These are phyloP conservation scores for Ormia ochracea DNA, from an alignment of 2,888 invertebrate genomes.

Conservation along the genomic window DNA sequence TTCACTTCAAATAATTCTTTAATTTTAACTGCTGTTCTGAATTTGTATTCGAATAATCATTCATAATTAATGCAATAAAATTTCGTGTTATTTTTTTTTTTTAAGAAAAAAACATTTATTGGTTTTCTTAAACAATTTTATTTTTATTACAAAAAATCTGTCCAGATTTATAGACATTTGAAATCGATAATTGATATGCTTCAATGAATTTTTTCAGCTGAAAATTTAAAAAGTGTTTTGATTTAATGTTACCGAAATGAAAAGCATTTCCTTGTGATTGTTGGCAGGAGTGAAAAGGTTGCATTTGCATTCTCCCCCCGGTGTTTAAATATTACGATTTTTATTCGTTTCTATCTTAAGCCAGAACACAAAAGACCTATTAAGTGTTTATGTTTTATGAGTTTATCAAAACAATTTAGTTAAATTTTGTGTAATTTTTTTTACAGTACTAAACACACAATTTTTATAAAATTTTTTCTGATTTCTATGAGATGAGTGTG, in stretches of 20 bases:
- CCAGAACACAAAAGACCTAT: constrained; percentile 55
- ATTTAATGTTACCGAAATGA: neutral
- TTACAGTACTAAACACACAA: constrained; percentile 6
- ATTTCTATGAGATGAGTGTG: neutral
- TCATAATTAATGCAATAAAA: neutral
- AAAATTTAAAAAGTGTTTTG: neutral
- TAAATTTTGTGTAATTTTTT: constrained; percentile 57
- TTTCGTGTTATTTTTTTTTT: neutral
- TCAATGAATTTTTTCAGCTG: neutral
- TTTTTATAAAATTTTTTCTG: constrained; percentile 6
- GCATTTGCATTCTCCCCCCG: neutral
- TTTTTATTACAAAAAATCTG: neutral
- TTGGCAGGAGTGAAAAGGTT: neutral
- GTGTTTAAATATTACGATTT: neutral
- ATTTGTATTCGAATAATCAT: neutral
- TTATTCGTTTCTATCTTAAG: neutral
- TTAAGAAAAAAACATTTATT: neutral
- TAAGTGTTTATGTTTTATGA: constrained; percentile 61
- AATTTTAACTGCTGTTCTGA: no score
- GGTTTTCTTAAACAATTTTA: neutral
- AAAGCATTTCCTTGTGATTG: constrained; percentile 3
- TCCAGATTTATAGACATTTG: neutral
- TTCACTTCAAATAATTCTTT: no score
- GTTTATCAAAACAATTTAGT: constrained; percentile 61
- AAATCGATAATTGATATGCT: neutral